These are phyloP conservation scores for Platysteira castanea DNA, from an alignment of 2,113 vertebrate species.

Conservation along the genomic window DNA sequence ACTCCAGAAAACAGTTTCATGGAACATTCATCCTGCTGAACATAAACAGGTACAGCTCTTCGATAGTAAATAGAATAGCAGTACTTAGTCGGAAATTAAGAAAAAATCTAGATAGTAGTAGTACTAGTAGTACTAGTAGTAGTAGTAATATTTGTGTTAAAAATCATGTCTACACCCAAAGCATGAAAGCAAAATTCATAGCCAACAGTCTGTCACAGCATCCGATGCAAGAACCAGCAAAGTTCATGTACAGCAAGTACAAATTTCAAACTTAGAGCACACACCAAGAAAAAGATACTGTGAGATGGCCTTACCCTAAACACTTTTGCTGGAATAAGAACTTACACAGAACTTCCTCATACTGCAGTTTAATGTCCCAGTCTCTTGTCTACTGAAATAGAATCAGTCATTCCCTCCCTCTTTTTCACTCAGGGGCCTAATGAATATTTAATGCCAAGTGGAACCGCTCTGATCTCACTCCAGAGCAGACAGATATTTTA, in stretches of 20 bases:
- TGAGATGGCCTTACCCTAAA: not conserved
- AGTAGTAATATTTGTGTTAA: not conserved
- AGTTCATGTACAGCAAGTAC: not conserved
- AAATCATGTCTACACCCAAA: not conserved
- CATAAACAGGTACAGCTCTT: not conserved
- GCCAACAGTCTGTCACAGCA: not conserved
- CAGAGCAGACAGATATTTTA: not conserved
- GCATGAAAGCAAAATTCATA: not conserved
- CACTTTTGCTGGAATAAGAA: not conserved
- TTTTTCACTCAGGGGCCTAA: not conserved
- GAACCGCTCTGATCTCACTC: not conserved
- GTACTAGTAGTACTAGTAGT: too few relatives aligned
- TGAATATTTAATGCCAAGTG: conserved; percentile 25
- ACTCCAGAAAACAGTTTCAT: not conserved
- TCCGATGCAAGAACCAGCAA: not conserved
- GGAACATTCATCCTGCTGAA: not conserved
- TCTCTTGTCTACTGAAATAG: not conserved
- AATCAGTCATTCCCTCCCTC: not conserved
- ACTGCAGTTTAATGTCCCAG: not conserved
- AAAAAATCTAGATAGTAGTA: too few relatives aligned
- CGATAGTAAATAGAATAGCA: not conserved
- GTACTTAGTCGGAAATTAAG: not conserved
- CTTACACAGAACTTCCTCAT: not conserved
- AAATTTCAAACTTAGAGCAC: not conserved
- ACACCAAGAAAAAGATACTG: not conserved